A percentile compares a stretch with the other conserved stretches of the same genome.
Conservation (phyloP, 1,140 invertebrate genomes). For the Drosophila persimilis region DNA sequence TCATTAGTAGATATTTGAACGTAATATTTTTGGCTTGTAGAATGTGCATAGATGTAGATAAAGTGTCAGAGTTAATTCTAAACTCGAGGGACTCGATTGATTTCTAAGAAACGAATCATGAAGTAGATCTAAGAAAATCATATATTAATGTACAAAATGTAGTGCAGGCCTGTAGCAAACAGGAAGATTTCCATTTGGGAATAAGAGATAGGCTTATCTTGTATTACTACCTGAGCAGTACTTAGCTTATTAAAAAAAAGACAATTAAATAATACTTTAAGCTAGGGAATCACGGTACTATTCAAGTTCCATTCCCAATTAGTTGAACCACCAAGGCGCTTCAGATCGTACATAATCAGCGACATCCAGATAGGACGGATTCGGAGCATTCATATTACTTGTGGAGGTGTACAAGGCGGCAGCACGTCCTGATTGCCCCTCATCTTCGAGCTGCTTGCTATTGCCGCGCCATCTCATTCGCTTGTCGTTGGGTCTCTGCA, state of each 20-base stretch:
- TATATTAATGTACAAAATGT: no score
- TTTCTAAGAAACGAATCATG: no score
- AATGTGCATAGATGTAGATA: no score
- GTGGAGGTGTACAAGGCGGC: background rate
- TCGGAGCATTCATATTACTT: background rate
- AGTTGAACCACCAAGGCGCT: constrained; percentile 52
- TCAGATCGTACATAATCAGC: constrained; percentile 10
- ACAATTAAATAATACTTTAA: background rate
- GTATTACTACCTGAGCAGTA: background rate
- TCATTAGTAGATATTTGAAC: no score
- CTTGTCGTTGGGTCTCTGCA: constrained; percentile 55
- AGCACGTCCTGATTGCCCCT: background rate
- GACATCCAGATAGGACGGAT: constrained; percentile 49
- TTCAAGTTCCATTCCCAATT: background rate
- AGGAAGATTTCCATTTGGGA: no score
- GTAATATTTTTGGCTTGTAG: no score
- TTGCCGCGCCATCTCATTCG: constrained; percentile 44
- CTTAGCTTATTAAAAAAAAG: constrained; percentile 2
- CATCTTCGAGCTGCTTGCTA: background rate
- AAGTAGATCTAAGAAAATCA: no score
- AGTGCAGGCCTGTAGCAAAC: no score
- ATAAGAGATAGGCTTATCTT: no score
- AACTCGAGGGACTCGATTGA: no score
- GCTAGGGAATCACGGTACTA: no score
- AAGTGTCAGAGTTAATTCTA: no score